Conservation (phyloP, 2,888 invertebrate species). For the Eumerus sabulonum region DNA sequence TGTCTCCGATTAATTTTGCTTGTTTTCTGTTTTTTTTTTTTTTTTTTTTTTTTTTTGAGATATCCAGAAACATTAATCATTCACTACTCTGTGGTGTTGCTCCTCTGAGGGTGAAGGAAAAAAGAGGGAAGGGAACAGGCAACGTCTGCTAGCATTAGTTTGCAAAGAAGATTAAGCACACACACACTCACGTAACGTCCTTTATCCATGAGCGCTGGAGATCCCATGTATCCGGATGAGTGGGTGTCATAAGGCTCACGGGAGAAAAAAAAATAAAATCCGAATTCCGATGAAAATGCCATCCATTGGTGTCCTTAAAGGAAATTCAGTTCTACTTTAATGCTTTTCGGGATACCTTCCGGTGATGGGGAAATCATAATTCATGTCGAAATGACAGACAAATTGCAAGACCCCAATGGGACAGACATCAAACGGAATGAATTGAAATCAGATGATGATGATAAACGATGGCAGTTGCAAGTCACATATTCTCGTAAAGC, state of each 20-base stretch:
- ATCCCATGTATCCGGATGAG: neutral
- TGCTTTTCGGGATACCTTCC: too few species aligned
- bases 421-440: slow-evolving; percentile 51
- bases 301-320: slow-evolving; percentile 18
- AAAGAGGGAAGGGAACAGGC: slow-evolving; percentile 26
- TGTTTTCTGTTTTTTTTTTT: too few species aligned
- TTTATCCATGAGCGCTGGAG: too few species aligned
- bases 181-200: too few species aligned
- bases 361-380: slow-evolving; percentile 45
- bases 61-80: slow-evolving; percentile 38
- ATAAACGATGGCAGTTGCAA: slow-evolving; percentile 50
- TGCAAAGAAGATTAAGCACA: too few species aligned
- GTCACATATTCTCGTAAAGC: too few species aligned
- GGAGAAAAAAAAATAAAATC: slow-evolving; percentile 5
- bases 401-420: slow-evolving; percentile 58
- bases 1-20: too few species aligned
- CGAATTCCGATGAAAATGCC: slow-evolving; percentile 23
- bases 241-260: neutral
- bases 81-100: slow-evolving; percentile 31
- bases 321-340: slow-evolving; percentile 22
- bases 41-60: neutral
- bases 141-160: slow-evolving; percentile 9
- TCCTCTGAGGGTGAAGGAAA: too few species aligned
- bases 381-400: slow-evolving; percentile 60
- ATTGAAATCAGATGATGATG: slow-evolving; percentile 54